These are phyloP conservation scores for Aphelocoma californica DNA, from an alignment of 2,797 vertebrate species.

Conservation along the genomic window DNA sequence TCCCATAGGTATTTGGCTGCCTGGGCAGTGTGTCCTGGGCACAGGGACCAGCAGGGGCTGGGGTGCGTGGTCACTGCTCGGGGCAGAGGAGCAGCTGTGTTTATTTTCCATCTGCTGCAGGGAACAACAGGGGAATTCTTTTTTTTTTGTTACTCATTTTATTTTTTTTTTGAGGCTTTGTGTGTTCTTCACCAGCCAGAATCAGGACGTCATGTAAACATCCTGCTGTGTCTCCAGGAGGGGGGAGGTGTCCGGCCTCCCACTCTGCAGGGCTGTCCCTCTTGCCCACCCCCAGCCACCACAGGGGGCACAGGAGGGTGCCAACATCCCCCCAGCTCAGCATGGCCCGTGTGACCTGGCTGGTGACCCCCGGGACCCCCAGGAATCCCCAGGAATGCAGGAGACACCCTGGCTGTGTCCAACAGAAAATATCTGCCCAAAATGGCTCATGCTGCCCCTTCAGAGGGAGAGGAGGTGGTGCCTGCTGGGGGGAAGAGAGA, in stretches of 20 bases:
- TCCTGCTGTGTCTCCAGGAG: neutral
- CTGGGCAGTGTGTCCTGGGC: neutral
- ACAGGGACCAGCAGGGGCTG: fast-evolving
- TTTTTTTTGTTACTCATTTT: neutral
- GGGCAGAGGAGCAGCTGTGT: slow-evolving; percentile 40
- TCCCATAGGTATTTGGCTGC: neutral
- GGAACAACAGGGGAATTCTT: neutral
- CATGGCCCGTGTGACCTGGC: neutral
- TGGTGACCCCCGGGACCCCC: neutral
- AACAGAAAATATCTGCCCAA: neutral
- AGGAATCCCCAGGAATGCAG: neutral
- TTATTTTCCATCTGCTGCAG: slow-evolving; percentile 39
- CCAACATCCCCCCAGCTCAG: neutral
- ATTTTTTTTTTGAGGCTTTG: neutral
- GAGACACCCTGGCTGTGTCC: neutral
- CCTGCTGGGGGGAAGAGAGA: neutral
- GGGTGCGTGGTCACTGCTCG: fast-evolving
- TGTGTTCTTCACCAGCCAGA: slow-evolving; percentile 21
- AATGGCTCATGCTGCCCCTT: neutral
- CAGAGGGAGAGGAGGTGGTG: neutral
- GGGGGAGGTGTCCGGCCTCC: neutral
- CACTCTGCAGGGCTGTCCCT: neutral
- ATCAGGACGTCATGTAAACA: slow-evolving; percentile 20
- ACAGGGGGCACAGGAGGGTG: neutral
- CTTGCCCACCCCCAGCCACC: too few relatives aligned